These are phyloP conservation scores for Tachina lurida DNA, from an alignment of 2,888 invertebrate species.

Conservation along the genomic window DNA sequence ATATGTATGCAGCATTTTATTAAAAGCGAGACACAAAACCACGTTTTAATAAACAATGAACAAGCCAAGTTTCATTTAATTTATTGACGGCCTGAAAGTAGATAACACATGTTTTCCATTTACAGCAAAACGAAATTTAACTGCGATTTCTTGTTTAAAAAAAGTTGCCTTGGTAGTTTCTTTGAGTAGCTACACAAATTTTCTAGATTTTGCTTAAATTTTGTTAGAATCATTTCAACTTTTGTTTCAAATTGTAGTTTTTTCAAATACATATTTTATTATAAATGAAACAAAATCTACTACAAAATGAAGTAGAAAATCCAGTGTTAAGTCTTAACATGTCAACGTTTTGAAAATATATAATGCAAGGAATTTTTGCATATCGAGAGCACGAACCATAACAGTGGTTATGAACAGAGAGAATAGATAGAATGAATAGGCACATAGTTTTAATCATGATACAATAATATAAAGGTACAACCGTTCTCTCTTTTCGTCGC, in stretches of 20 bases:
- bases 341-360: constrained; percentile 47
- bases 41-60: neutral
- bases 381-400: neutral
- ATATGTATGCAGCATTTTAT: constrained; percentile 2
- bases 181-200: neutral
- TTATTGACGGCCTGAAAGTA: constrained; percentile 52
- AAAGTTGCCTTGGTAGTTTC: neutral
- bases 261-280: constrained; percentile 3
- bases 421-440: too few species aligned
- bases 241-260: neutral
- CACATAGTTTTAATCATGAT: too few species aligned
- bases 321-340: constrained; percentile 37
- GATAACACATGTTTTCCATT: neutral
- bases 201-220: neutral
- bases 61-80: constrained; percentile 22
- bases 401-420: constrained; percentile 12
- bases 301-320: constrained; percentile 35
- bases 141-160: neutral
- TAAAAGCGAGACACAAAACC: neutral
- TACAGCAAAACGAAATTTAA: neutral
- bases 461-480: too few species aligned
- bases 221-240: neutral
- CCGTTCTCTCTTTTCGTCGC: too few species aligned
- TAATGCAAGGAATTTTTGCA: neutral
- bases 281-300: constrained; percentile 35